These are phyloP conservation scores for Chloebia gouldiae DNA, from an alignment of 2,113 vertebrate species.

Conservation along the genomic window DNA sequence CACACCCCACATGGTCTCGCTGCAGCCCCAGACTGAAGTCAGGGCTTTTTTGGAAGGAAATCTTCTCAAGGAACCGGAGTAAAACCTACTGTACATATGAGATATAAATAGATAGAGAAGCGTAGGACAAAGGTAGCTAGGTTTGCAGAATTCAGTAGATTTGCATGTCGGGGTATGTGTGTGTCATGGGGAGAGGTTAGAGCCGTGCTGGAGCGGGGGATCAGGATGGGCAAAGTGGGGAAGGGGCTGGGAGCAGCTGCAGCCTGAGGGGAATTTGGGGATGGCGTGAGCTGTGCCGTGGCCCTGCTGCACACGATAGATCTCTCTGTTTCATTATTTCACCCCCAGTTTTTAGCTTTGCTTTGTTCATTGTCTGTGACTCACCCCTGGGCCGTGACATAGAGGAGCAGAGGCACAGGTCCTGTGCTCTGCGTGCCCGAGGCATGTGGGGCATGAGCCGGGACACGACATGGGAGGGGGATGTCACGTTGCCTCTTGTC, in stretches of 20 bases:
- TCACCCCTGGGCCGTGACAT: not conserved
- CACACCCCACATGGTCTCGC: fast-evolving
- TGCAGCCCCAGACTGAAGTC: not conserved
- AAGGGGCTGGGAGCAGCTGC: not conserved
- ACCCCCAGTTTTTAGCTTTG: not conserved
- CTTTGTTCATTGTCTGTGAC: not conserved
- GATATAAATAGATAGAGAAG: conserved; percentile 65
- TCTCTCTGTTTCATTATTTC: not conserved
- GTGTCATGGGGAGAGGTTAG: not conserved
- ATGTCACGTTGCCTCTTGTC: not conserved
- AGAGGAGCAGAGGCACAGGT: not conserved
- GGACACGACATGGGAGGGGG: not conserved
- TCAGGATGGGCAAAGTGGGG: not conserved
- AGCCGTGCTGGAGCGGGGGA: not conserved
- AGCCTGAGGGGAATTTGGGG: not conserved
- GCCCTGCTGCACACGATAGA: not conserved
- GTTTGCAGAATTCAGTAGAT: conserved; percentile 62
- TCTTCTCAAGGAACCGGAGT: not conserved
- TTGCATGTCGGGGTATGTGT: conserved; percentile 60
- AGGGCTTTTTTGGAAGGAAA: conserved; percentile 2
- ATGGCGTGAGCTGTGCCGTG: fast-evolving
- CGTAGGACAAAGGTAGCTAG: conserved; percentile 40
- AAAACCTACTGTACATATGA: conserved; percentile 63
- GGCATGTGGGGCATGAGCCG: not conserved
- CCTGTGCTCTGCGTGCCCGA: not conserved